Evolutionary conservation across 2,888 invertebrate genomes (phyloP).

Genomic region (Andricus curvator): DNA sequence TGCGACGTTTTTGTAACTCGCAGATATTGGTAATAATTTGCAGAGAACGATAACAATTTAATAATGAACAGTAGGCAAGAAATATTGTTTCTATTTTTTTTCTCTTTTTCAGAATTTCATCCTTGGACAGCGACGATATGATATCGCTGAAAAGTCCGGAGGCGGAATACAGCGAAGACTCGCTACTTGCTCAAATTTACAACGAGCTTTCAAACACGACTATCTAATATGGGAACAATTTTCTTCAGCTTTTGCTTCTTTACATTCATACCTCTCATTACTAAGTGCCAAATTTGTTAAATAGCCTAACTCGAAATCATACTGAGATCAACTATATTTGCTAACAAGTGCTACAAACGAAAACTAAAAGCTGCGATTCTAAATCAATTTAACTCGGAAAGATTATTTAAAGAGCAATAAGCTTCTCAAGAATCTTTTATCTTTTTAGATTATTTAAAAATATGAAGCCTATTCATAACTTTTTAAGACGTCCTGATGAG

Average conservation of each 20-base stretch:
- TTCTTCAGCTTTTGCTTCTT: slow-evolving; percentile 35
- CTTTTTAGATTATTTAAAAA: slow-evolving; percentile 41
- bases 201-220: slow-evolving; percentile 75
- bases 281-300: slow-evolving; percentile 39
- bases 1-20: slow-evolving; percentile 38
- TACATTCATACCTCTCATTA: slow-evolving; percentile 39
- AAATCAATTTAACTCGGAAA: slow-evolving; percentile 6
- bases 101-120: slow-evolving; percentile 65
- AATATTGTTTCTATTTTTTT: slow-evolving; percentile 40
- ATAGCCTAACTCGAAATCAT: slow-evolving; percentile 11
- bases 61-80: background rate
- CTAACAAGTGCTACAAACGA: slow-evolving; percentile 40
- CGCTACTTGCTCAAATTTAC: slow-evolving; percentile 73
- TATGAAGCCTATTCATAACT: slow-evolving; percentile 36
- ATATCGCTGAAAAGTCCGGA: slow-evolving; percentile 69
- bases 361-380: slow-evolving; percentile 27
- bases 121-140: slow-evolving; percentile 65
- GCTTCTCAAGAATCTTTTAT: slow-evolving; percentile 24
- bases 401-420: slow-evolving; percentile 13
- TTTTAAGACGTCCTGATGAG: slow-evolving; percentile 19
- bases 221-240: slow-evolving; percentile 62
- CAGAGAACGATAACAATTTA: slow-evolving; percentile 11
- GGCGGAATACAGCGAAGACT: slow-evolving; percentile 63
- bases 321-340: slow-evolving; percentile 38
- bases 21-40: slow-evolving; percentile 67